phyloP scores from a whole-genome alignment of 2,113 vertebrate genomes.

The Acanthisitta chloris region DNA sequence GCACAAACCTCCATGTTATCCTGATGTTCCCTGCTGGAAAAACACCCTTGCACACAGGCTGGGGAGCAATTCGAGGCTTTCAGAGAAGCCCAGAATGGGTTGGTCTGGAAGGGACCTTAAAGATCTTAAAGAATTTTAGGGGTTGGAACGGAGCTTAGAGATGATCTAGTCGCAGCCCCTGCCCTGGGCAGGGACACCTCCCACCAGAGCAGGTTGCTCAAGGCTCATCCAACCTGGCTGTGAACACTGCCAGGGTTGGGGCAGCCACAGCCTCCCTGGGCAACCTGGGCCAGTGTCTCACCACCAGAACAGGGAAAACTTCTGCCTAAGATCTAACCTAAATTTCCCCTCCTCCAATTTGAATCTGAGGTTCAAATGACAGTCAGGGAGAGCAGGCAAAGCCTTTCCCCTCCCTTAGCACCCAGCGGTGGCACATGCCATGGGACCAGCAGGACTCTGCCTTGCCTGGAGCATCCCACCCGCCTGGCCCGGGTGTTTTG shows the following conservation, averaged over 20 bases:
- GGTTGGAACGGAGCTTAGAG: background rate
- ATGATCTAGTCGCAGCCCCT: background rate
- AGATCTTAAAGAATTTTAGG: too few relatives aligned
- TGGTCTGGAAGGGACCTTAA: background rate
- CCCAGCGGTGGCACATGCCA: accelerated
- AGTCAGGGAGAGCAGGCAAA: background rate
- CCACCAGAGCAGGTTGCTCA: accelerated
- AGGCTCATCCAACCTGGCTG: accelerated
- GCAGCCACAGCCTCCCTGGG: background rate
- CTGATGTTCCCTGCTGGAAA: background rate
- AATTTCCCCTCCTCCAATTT: too few relatives aligned
- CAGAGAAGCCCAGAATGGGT: accelerated
- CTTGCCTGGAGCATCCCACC: background rate
- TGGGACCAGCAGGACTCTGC: background rate
- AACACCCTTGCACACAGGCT: background rate
- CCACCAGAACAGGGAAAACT: too few relatives aligned
- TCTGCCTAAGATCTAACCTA: too few relatives aligned
- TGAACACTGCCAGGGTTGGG: background rate
- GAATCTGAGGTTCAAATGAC: too few relatives aligned
- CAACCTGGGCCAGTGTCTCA: too few relatives aligned
- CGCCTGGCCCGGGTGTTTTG: background rate
- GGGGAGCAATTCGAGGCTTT: background rate
- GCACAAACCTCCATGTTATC: background rate
- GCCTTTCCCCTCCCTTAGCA: accelerated
- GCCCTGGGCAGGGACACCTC: background rate